A percentile compares a stretch with the other conserved stretches of the same genome.
These are phyloP conservation scores for Peromyscus polionotus DNA, from an alignment of 2,113 vertebrate genomes.

Conservation along the genomic window DNA sequence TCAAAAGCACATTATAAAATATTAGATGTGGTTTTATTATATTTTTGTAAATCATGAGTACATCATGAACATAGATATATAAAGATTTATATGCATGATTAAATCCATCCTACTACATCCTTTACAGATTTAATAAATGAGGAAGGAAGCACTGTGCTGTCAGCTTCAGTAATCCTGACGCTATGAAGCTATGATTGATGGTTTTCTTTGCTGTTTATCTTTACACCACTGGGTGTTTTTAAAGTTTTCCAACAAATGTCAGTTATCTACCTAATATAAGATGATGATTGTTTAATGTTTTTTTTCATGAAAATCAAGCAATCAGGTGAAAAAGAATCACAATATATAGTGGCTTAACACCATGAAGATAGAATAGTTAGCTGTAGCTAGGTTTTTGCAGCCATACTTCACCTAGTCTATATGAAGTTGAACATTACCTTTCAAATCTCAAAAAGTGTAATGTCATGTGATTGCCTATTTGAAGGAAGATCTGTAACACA, in stretches of 20 bases:
- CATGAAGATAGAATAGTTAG: not conserved
- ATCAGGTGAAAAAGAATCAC: not conserved
- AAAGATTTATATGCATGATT: constrained; percentile 2
- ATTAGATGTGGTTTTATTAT: not conserved
- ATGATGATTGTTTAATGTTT: not conserved
- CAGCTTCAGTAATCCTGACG: not conserved
- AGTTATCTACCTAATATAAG: not conserved
- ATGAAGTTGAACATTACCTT: not conserved
- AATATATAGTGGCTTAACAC: not conserved
- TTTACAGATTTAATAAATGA: constrained; percentile 6
- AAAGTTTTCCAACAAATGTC: not conserved
- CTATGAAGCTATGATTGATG: not conserved
- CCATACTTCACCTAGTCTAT: not conserved
- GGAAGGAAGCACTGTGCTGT: not conserved
- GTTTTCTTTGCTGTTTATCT: constrained; percentile 4
- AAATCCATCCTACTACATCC: not conserved
- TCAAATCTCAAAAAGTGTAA: constrained; percentile 5
- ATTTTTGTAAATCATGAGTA: not conserved
- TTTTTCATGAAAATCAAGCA: constrained; percentile 15
- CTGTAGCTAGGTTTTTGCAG: not conserved
- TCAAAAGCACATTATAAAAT: constrained; percentile 2
- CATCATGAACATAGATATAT: not conserved
- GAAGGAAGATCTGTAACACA: not conserved
- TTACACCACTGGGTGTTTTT: not conserved
- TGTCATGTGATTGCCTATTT: not conserved